Percentiles rank a stretch among this genome's conserved stretches.
Conservation (phyloP, 1,140 invertebrate species). For the Drosophila novamexicana region DNA sequence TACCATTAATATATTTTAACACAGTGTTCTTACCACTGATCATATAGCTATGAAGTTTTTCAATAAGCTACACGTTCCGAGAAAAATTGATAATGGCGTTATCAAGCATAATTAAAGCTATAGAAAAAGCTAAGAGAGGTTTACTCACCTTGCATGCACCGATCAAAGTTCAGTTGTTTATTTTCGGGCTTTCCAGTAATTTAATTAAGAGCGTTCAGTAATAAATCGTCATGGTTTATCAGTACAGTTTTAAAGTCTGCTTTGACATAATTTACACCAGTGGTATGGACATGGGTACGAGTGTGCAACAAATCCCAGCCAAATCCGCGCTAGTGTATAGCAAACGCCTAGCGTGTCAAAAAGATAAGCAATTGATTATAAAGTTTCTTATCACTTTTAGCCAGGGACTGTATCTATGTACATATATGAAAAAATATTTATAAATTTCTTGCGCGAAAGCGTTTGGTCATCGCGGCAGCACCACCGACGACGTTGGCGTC, state of each 20-base stretch:
- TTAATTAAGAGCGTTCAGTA: constrained; percentile 28
- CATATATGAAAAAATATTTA: constrained; percentile 53
- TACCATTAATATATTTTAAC: too few relatives aligned
- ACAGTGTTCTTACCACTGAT: too few relatives aligned
- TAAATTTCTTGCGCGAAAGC: constrained; percentile 57
- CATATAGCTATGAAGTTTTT: not conserved
- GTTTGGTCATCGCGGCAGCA: constrained; percentile 45
- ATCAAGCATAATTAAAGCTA: not conserved
- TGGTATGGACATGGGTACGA: not conserved
- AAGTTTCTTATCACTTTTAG: constrained; percentile 38
- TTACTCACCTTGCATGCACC: constrained; percentile 15
- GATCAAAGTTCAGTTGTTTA: constrained; percentile 21
- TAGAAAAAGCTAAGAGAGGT: not conserved
- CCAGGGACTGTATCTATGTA: constrained; percentile 26
- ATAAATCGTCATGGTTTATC: constrained; percentile 40
- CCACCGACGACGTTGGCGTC: constrained; percentile 2
- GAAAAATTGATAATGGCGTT: not conserved
- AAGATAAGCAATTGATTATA: constrained; percentile 37
- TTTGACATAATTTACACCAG: constrained; percentile 42
- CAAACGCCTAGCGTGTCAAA: constrained; percentile 1
- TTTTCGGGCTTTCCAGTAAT: constrained; percentile 29
- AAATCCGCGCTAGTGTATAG: constrained; percentile 21
- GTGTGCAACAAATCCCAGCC: constrained; percentile 26
- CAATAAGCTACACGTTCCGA: not conserved
- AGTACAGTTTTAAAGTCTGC: constrained; percentile 22